Conservation (phyloP, 2,113 vertebrate species). For the Pogona vitticeps region DNA sequence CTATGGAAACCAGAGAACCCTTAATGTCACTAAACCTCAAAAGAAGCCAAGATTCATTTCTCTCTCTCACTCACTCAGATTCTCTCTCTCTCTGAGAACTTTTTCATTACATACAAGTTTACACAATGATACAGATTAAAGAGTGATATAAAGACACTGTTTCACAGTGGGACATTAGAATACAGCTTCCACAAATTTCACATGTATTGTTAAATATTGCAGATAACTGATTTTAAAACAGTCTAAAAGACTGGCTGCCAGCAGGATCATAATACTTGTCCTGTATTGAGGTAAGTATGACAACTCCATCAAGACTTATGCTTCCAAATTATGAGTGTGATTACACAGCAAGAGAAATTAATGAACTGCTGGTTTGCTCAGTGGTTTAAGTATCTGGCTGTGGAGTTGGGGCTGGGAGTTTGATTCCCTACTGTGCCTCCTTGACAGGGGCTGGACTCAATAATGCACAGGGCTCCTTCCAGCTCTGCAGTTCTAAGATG, state of each 20-base stretch:
- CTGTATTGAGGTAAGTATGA: not conserved
- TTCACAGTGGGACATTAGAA: not conserved
- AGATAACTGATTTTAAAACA: not conserved
- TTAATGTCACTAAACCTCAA: not conserved
- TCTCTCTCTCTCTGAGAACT: too few relatives aligned
- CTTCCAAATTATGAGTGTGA: not conserved
- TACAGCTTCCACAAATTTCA: not conserved
- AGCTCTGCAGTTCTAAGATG: too few relatives aligned
- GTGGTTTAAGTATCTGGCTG: too few relatives aligned
- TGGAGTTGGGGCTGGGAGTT: too few relatives aligned
- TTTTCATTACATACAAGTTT: not conserved
- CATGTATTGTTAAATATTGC: not conserved
- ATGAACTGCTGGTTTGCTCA: too few relatives aligned
- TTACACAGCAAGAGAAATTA: too few relatives aligned
- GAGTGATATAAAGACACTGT: not conserved
- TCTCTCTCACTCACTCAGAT: too few relatives aligned
- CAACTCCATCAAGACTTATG: not conserved
- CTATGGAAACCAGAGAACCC: constrained; percentile 24
- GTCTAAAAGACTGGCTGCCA: not conserved
- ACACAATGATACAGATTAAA: not conserved
- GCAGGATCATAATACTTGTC: not conserved
- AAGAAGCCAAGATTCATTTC: not conserved
- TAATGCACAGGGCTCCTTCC: too few relatives aligned
- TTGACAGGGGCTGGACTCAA: too few relatives aligned
- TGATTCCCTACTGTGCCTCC: too few relatives aligned